A percentile compares a stretch with the other conserved stretches of the same genome.
These are phyloP conservation scores for Calliopum simillimum DNA, from an alignment of 2,888 invertebrate genomes.

Conservation along the genomic window DNA sequence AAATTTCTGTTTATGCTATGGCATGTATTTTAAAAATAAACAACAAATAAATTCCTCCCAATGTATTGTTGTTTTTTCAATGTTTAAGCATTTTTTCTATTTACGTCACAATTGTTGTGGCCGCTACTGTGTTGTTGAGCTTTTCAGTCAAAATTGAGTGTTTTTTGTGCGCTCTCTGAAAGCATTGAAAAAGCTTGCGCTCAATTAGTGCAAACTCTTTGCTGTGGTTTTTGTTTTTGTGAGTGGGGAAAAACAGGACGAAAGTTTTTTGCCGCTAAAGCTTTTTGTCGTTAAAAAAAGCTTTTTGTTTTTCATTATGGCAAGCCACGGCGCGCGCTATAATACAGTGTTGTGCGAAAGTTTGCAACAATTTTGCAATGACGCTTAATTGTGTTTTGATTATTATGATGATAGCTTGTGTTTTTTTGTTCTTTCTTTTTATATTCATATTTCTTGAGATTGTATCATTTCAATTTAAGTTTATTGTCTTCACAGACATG, in stretches of 20 bases:
- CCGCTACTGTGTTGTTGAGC: slow-evolving; percentile 16
- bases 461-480: slow-evolving; percentile 21
- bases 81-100: not conserved
- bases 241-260: not conserved
- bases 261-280: not conserved
- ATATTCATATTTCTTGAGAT: not conserved
- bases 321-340: not conserved
- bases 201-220: too few relatives aligned
- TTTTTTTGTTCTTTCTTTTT: slow-evolving; percentile 2
- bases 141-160: not conserved
- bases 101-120: slow-evolving; percentile 14
- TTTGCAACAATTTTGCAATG: not conserved
- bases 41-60: too few relatives aligned
- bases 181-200: not conserved
- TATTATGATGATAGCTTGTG: too few relatives aligned
- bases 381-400: too few relatives aligned
- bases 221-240: too few relatives aligned
- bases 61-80: not conserved
- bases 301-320: not conserved
- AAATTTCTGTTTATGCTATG: not conserved
- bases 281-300: slow-evolving; percentile 16
- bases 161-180: not conserved
- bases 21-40: not conserved
- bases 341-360: slow-evolving; percentile 2
- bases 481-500: slow-evolving; percentile 56